Conservation (phyloP, 2,113 vertebrate genomes). For the Myanophis thanlyinensis region DNA sequence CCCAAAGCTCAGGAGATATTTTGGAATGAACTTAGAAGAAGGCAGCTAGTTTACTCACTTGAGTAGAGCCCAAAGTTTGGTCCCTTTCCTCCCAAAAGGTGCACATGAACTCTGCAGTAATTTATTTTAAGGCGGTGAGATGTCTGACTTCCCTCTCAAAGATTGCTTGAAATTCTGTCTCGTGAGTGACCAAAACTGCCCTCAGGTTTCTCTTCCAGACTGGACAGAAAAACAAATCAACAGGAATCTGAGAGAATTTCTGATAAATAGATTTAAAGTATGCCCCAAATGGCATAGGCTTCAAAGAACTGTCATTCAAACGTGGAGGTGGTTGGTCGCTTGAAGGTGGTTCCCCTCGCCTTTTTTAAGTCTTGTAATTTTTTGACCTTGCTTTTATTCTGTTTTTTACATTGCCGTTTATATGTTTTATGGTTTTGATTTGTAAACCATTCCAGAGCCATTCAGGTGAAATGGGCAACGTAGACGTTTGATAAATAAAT, state of each 20-base stretch:
- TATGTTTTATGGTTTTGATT: background rate
- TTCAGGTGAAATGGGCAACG: background rate
- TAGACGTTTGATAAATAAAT: too few species aligned
- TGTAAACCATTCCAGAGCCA: background rate
- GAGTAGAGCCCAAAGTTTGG: background rate
- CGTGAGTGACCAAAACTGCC: background rate
- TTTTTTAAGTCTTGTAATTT: background rate
- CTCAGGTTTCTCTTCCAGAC: background rate
- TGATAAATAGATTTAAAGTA: background rate
- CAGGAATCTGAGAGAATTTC: background rate
- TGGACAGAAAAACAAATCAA: background rate
- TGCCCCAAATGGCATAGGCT: background rate
- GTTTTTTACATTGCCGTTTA: background rate
- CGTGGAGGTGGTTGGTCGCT: background rate
- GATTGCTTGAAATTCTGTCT: background rate
- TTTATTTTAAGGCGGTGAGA: background rate
- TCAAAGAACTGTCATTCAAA: background rate
- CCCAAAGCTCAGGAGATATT: background rate
- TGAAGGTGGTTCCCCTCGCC: background rate
- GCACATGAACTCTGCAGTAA: background rate
- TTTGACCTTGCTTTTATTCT: background rate
- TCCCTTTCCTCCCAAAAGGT: background rate
- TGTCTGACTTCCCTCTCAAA: background rate
- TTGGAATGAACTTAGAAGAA: background rate
- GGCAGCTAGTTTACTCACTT: background rate